These are phyloP conservation scores for Tenodera sinensis DNA, from an alignment of 2,888 invertebrate genomes.

Conservation along the genomic window DNA sequence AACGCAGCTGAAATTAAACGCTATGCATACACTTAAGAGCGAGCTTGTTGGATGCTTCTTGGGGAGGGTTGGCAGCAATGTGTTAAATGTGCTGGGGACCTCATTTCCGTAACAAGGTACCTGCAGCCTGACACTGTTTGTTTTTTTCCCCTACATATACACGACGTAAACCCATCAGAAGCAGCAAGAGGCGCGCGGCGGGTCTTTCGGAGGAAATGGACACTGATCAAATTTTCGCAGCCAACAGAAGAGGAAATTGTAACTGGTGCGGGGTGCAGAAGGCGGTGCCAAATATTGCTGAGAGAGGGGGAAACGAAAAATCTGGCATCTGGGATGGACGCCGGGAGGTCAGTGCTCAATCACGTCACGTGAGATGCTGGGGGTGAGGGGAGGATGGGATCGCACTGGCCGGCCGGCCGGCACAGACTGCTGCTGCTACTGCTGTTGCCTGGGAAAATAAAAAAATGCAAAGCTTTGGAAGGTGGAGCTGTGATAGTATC, in stretches of 20 bases:
- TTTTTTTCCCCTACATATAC: background rate
- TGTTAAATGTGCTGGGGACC: conserved; percentile 20
- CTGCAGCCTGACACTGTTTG: background rate
- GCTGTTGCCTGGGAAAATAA: conserved; percentile 17
- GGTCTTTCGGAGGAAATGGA: conserved; percentile 4
- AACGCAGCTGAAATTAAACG: too few species aligned
- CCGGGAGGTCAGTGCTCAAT: background rate
- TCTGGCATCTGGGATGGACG: conserved; percentile 15
- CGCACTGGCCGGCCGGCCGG: background rate
- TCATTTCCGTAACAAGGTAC: conserved; percentile 20
- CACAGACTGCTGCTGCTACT: background rate
- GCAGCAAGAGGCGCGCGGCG: background rate
- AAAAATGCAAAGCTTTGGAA: conserved; percentile 29
- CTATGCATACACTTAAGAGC: too few species aligned
- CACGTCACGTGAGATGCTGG: conserved; percentile 37
- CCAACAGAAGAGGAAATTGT: conserved; percentile 23
- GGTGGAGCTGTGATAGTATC: conserved; percentile 10
- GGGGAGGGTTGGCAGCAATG: background rate
- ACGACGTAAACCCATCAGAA: conserved; percentile 7
- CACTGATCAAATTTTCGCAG: conserved; percentile 20
- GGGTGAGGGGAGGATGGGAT: conserved; percentile 35
- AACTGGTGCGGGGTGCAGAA: background rate
- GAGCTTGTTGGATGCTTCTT: too few species aligned
- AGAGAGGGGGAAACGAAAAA: background rate
- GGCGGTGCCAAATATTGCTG: background rate